Evolutionary conservation across 2,888 invertebrate species (phyloP).

Genomic region (Lomographa bimaculata): DNA sequence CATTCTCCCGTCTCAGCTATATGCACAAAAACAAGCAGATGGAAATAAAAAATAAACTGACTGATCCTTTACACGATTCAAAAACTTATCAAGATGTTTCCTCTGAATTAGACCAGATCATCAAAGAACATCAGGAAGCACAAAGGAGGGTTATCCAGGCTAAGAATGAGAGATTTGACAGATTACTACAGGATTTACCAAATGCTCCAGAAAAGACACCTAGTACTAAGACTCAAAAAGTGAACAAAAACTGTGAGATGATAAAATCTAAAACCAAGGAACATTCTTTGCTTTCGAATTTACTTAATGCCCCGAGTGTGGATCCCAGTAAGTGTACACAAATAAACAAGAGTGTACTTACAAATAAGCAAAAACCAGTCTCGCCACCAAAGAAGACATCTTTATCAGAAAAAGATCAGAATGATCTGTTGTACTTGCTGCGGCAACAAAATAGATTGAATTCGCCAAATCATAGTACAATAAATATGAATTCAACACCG

Average conservation of each 20-base stretch:
- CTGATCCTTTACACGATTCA: slow-evolving; percentile 9
- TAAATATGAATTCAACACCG: slow-evolving; percentile 7
- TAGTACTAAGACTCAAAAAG: slow-evolving; percentile 19
- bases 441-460: slow-evolving; percentile 57
- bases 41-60: slow-evolving; percentile 47
- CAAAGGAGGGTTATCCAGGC: slow-evolving; percentile 15
- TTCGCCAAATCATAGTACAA: slow-evolving; percentile 1
- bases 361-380: not conserved
- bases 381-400: slow-evolving; percentile 7
- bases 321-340: no score
- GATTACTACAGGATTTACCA: not conserved
- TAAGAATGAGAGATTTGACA: slow-evolving; percentile 8
- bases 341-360: no score
- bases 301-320: slow-evolving; percentile 3
- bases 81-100: slow-evolving; percentile 22
- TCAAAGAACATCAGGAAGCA: slow-evolving; percentile 17
- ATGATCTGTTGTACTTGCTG: slow-evolving; percentile 54
- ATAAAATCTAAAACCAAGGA: not conserved
- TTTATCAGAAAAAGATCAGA: slow-evolving; percentile 58
- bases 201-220: no score
- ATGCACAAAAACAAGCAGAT: slow-evolving; percentile 68
- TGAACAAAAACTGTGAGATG: not conserved
- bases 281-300: slow-evolving; percentile 10
- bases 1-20: slow-evolving; percentile 71
- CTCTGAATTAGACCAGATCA: slow-evolving; percentile 31